Evolutionary conservation across 2,797 vertebrate species (phyloP), one percentile per base, ranked within the genome.

Genomic region (Mionectes olivaceus): DNA sequence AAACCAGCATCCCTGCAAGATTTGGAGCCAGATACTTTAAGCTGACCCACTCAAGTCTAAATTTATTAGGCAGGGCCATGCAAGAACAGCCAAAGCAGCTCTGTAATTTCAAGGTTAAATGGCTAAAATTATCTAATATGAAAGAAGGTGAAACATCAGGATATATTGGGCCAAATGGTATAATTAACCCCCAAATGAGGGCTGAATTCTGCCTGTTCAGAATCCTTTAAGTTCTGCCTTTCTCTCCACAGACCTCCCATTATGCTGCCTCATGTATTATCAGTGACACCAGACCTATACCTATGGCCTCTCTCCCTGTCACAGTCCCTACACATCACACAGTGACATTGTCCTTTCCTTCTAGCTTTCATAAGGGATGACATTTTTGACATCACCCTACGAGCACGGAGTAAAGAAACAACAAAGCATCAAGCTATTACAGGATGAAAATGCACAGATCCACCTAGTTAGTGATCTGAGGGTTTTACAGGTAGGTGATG

Each of bases 21-120:
- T 11, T 68, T 21, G 24, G 33, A 87, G 21, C 10, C 39, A 39
- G 23, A 78, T 23, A 55, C 23, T 83, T 68, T 19, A 94, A 61
- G 55, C 28, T 87, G 73, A 85, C 61, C 53, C 46, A 47, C 21
- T 14, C 16, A n/a, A 68, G 23, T 39, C 53, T 85, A 59, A 65
- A 59, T 89, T 83, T 91, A 78, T 89, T 74, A 87, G 39, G 39
- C 15, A 12, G 25, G 35, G 50, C 50, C 33, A 52, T 32, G 44
- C 64, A 87, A 80, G 57, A 83, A 83, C 27, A 90, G 44, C 35
- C 59, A 92, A 13, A 63, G 80, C 30, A 78, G 23, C 35, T 67
- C 83, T 91, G 68, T 56, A 50, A 79, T 91, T 90, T 88, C 78
- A 91, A 90, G 80, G 87, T 95, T 95, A 89, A 92, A 88, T 61